Base-by-base conservation (phyloP, 2,113 vertebrate species). In the Urocitellus parryii region DNA sequence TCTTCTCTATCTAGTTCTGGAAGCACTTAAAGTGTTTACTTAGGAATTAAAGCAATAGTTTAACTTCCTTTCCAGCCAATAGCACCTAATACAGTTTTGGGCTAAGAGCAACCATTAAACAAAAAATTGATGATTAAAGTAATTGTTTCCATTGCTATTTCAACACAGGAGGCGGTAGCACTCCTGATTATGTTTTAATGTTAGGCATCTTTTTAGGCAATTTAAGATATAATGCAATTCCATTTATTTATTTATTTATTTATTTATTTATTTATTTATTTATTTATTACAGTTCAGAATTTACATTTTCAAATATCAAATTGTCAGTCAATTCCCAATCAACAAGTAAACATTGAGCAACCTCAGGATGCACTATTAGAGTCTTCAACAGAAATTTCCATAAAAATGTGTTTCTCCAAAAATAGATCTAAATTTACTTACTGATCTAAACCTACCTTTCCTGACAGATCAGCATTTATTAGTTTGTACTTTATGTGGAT, bases 51-150 rank as follows among this genome's bases (percentile, higher is more conserved):
- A 67, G 34, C 63, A 91, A 93, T 76, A 95, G 86, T 73, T 95
- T 97, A 91, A 94, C 89, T 96, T 96, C 34, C n/a, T 95, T 97
- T 97, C 82, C 89, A 90, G 79, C 37, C 81, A 89, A 95, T 93
- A 95, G 58, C 56, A 93, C 53, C 89, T 88, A 97, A 94, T 91
- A 83, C 37, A 81, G 53, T 95, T 96, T 76, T 95, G 86, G 70
- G 39, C n/a, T 94, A 91, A 95, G 37, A 93, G 51, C 83, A 93
- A 76, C 39, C 65, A 95, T 97, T 96, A 96, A 97, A 77, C 76
- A 97, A 97, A 95, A 89, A 97, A 91, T 84, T 94, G 93, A 92
- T 95, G 81, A 95, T 92, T 88, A 96, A 96, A 97, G 72, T 94
- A 96, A 97, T 96, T 95, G 72, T 95, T 94, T 91, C 32, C 53